Evolutionary conservation across 2,888 invertebrate species (phyloP), one percentile per base, ranked within the genome.

Genomic region (Cheiracanthium punctorium): DNA sequence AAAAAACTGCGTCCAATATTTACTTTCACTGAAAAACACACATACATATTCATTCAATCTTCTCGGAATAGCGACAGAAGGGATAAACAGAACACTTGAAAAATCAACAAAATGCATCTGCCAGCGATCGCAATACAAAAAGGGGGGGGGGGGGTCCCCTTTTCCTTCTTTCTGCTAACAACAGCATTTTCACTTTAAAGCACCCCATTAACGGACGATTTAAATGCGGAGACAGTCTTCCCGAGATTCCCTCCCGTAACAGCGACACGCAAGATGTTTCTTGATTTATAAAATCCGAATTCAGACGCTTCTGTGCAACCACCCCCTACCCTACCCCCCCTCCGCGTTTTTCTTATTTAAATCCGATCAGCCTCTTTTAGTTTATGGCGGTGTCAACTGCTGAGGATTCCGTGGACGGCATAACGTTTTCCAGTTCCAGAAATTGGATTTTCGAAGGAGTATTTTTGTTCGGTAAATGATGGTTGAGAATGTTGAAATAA

Each of bases 331-430:
- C 80, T 10, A 75, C 69, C 65, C 12, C 69, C 28, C 30, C 70
- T 32, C n/a, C n/a, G 5, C 28, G 28, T 75, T 69, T 52, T 75
- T 30, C 70, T 71, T 82, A 76, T 82, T 82, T 64, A 82, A 82
- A 82, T 82, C 43, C 71, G 43, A 32, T 75, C 43, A 69, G 74
- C 52, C 33, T 41, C 2, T 43, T 69, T 32, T 20, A 33, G 37
- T 82, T 82, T 82, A 82, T 76, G 76, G 69, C 74, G 10, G 76
- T 82, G 82, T 82, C 75, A 71, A 82, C 82, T 75, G 76, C 70
- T 65, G n/a, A 33, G 32, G 24, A 70, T 32, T 52, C 43, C 82
- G 82, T 82, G 82, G 30, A 0, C 17, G 10, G 80, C 65, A 81
- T 80, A 65, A 48, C 69, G 41, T 43, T 72, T 72, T 58, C 17